These are phyloP conservation scores for Siniperca knerii DNA, from an alignment of 2,113 vertebrate species.

Conservation along the genomic window DNA sequence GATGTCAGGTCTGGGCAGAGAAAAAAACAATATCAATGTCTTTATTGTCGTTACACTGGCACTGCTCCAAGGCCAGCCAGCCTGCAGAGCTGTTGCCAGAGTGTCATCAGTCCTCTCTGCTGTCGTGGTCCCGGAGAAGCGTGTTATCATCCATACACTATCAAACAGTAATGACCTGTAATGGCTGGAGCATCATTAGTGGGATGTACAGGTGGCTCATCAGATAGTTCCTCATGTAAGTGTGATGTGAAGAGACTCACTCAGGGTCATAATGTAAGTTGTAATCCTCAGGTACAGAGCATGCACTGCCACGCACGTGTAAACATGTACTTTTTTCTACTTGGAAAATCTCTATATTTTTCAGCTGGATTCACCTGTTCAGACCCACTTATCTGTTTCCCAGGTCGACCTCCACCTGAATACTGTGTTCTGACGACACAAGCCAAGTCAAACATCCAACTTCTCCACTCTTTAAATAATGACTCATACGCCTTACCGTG, in stretches of 20 bases:
- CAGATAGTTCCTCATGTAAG: neutral
- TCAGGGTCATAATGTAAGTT: neutral
- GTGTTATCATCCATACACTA: constrained; percentile 32
- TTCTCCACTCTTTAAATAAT: constrained; percentile 50
- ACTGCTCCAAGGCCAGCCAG: constrained; percentile 27
- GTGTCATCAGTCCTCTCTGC: constrained; percentile 37
- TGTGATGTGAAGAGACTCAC: constrained; percentile 3
- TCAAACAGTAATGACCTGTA: constrained; percentile 46
- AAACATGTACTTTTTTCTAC: neutral
- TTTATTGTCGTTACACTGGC: constrained; percentile 48
- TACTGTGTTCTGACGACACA: constrained; percentile 13
- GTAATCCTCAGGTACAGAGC: neutral
- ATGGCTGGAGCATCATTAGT: constrained; percentile 56
- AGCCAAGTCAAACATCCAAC: constrained; percentile 63
- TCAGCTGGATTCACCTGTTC: constrained; percentile 20
- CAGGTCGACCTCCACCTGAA: neutral
- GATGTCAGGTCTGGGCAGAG: constrained; percentile 39
- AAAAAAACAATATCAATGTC: constrained; percentile 44
- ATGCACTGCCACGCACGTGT: neutral
- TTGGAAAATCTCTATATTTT: neutral
- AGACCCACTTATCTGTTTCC: neutral
- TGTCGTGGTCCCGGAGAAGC: neutral
- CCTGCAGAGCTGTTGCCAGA: constrained; percentile 5
- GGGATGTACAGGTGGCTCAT: constrained; percentile 33
- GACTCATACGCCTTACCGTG: constrained; percentile 30